A percentile compares a stretch with the other conserved stretches of the same genome.
These are phyloP conservation scores for Aythya fuligula DNA, from an alignment of 2,797 vertebrate genomes.

Conservation along the genomic window DNA sequence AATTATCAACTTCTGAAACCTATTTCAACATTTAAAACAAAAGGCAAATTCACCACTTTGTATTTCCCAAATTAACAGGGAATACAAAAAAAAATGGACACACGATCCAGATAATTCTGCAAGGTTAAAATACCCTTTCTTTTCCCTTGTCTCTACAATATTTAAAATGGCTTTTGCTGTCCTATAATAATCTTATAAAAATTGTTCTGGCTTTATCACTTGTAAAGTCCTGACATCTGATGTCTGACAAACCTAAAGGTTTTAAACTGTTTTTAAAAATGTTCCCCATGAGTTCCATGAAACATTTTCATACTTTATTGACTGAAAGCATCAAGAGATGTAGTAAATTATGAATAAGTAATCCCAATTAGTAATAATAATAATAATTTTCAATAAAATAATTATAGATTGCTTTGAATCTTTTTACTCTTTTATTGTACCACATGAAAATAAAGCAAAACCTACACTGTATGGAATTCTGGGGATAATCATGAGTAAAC, in stretches of 20 bases:
- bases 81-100: not conserved
- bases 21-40: not conserved
- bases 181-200: not conserved
- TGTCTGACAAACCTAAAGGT: not conserved
- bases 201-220: not conserved
- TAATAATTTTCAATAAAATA: not conserved
- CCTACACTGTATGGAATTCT: accelerated
- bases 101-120: not conserved
- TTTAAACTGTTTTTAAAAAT: not conserved
- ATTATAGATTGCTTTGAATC: not conserved
- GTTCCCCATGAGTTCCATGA: not conserved
- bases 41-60: not conserved
- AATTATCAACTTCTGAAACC: not conserved
- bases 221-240: not conserved
- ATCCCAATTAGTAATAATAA: too few species aligned
- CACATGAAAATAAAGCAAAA: not conserved
- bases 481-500: not conserved
- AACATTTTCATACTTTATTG: not conserved
- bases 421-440: not conserved
- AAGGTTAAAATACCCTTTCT: not conserved
- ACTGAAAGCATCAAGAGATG: not conserved
- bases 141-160: not conserved
- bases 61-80: not conserved
- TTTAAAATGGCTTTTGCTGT: not conserved
- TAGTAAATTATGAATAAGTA: not conserved